These are phyloP conservation scores for Lottia gigantea DNA, from an alignment of 2,888 invertebrate species.

Conservation along the genomic window DNA sequence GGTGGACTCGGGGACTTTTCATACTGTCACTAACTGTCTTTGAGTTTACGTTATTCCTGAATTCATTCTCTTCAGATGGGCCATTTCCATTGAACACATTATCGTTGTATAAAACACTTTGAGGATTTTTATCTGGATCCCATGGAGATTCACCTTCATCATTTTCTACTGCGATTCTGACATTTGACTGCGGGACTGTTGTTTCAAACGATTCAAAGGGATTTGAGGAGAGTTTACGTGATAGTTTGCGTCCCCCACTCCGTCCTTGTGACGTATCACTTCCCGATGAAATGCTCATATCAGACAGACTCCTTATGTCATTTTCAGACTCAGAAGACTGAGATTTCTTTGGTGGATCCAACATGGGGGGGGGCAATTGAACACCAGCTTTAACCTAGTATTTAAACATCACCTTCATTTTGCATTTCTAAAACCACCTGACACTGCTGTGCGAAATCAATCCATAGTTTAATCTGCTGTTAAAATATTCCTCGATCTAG, in stretches of 20 bases:
- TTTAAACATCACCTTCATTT: too few species aligned
- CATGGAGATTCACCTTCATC: conserved; percentile 9
- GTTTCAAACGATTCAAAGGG: conserved; percentile 11
- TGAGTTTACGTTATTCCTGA: not conserved
- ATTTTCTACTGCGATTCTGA: conserved; percentile 21
- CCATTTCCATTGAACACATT: conserved; percentile 25
- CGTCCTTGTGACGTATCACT: conserved; percentile 29
- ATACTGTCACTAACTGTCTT: not conserved
- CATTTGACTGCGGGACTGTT: conserved; percentile 19
- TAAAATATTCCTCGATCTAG: too few species aligned
- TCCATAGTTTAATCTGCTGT: too few species aligned
- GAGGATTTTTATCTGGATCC: conserved; percentile 16
- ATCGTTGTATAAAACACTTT: conserved; percentile 18
- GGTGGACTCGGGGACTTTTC: not conserved
- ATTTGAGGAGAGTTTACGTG: conserved; percentile 32
- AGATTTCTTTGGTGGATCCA: not conserved
- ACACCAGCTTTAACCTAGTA: too few species aligned
- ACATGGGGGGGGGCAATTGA: not conserved
- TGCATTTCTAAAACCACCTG: too few species aligned
- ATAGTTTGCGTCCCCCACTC: conserved; percentile 14
- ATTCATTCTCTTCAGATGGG: not conserved
- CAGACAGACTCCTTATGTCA: conserved; percentile 5
- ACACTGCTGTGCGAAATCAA: too few species aligned
- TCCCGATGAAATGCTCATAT: conserved; percentile 39
- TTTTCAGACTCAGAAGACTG: conserved; percentile 14